Evolutionary conservation across 1,140 invertebrate genomes (phyloP), one percentile per base, ranked within the genome.

Genomic region (Drosophila sp.): DNA sequence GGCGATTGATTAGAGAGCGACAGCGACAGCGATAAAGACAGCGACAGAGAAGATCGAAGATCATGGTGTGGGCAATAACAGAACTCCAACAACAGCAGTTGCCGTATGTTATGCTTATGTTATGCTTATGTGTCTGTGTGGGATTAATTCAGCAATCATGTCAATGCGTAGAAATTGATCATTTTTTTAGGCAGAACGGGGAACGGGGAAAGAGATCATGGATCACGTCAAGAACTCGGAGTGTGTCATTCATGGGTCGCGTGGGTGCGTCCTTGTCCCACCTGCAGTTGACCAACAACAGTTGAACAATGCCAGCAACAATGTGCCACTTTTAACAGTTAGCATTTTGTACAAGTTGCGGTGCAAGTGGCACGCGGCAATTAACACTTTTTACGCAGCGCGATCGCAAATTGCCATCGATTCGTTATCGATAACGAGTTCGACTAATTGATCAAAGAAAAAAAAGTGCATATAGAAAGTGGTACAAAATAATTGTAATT

Each of bases 101-200:
- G 36, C 40, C 45, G 40, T 32, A 16, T 5, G n/a, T n/a, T n/a
- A n/a, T n/a, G n/a, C n/a, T n/a, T n/a, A n/a, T n/a, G n/a, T 18
- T 43, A 1, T 43, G 14, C 6, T 7, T 43, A 13, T 21, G 16
- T n/a, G 16, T 38, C 34, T 38, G 14, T 25, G 45, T 69, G 56
- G 14, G 21, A 14, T 41, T 73, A 54, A 34, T 70, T 70, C 48
- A 46, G 76, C 75, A 84, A 80, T 80, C 74, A 80, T 86, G 81
- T 84, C 81, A 84, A 84, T 77, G 77, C 72, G 76, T 34, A 73
- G 59, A 69, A 83, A 84, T 77, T 84, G 81, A 57, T 80, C 86
- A 86, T 29, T 50, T 61, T 59, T 61, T n/a, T n/a, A n/a, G n/a
- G n/a, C n/a, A n/a, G n/a, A 2, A 66, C 57, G 50, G 11, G 18